Conservation (phyloP, 1,140 invertebrate species). For the Anthonomus grandis region DNA sequence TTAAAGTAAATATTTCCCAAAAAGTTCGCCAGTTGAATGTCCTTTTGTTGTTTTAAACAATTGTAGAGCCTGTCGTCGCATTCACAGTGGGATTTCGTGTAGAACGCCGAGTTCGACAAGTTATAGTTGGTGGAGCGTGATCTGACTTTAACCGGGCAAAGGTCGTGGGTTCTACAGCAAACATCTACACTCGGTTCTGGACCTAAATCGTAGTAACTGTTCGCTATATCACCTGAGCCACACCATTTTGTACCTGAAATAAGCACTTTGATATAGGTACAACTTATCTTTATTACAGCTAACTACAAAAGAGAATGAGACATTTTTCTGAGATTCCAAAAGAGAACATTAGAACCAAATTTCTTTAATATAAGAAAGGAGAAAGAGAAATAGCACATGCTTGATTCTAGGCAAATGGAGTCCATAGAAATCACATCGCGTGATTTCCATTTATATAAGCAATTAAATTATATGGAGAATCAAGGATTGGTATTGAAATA, state of each 20-base stretch:
- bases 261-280: not conserved
- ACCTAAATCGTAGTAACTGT: conserved; percentile 79
- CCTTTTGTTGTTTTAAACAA: conserved; percentile 72
- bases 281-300: too few species aligned
- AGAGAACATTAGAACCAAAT: too few species aligned
- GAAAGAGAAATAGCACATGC: too few species aligned
- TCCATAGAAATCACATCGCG: too few species aligned
- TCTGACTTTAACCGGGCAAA: conserved; percentile 72
- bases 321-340: too few species aligned
- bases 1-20: conserved; percentile 89
- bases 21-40: conserved; percentile 64
- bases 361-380: too few species aligned
- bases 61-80: conserved; percentile 79
- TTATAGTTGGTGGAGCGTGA: conserved; percentile 73
- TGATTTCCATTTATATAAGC: too few species aligned
- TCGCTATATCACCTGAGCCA: conserved; percentile 78
- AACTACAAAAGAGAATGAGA: too few species aligned
- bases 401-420: too few species aligned
- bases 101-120: conserved; percentile 77
- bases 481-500: too few species aligned
- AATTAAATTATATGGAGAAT: too few species aligned
- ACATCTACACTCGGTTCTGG: conserved; percentile 67
- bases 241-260: conserved; percentile 84
- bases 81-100: conserved; percentile 83
- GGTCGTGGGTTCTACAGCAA: conserved; percentile 82